phyloP scores from a whole-genome alignment of 1,140 invertebrate genomes.

The Drosophila saltans region DNA sequence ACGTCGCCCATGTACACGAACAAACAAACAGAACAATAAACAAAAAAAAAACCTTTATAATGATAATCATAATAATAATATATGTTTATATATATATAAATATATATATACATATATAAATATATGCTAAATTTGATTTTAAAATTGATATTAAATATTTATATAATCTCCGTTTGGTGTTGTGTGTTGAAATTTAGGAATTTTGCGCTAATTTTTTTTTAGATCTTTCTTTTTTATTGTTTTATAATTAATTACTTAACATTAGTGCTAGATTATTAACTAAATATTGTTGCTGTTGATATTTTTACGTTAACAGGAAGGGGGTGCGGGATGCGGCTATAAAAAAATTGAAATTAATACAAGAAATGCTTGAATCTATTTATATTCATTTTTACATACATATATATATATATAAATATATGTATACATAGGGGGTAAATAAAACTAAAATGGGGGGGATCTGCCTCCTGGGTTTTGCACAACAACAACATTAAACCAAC shows the following conservation, averaged over 20 bases:
- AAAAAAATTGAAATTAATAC: conserved; percentile 49
- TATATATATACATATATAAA: conserved; percentile 37
- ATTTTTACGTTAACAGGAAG: conserved; percentile 51
- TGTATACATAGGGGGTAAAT: conserved; percentile 57
- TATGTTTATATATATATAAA: conserved; percentile 54
- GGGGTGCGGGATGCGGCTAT: conserved; percentile 27
- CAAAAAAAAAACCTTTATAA: neutral
- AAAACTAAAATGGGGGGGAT: conserved; percentile 50
- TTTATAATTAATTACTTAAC: conserved; percentile 64
- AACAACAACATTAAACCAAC: conserved; percentile 42
- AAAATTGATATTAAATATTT: conserved; percentile 70
- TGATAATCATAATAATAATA: conserved; percentile 1
- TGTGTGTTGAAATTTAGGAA: conserved; percentile 71
- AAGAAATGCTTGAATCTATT: conserved; percentile 48
- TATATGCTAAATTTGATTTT: conserved; percentile 75
- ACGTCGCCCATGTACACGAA: conserved; percentile 55
- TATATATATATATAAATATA: conserved; percentile 31
- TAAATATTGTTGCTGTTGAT: conserved; percentile 68
- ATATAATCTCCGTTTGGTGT: conserved; percentile 68
- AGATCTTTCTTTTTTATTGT: conserved; percentile 44
- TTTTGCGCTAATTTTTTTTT: conserved; percentile 69
- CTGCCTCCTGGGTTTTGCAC: conserved; percentile 55
- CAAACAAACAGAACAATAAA: neutral
- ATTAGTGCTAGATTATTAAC: conserved; percentile 77
- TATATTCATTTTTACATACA: neutral